phyloP scores from a whole-genome alignment of 2,113 vertebrate genomes.

The Lagopus muta region DNA sequence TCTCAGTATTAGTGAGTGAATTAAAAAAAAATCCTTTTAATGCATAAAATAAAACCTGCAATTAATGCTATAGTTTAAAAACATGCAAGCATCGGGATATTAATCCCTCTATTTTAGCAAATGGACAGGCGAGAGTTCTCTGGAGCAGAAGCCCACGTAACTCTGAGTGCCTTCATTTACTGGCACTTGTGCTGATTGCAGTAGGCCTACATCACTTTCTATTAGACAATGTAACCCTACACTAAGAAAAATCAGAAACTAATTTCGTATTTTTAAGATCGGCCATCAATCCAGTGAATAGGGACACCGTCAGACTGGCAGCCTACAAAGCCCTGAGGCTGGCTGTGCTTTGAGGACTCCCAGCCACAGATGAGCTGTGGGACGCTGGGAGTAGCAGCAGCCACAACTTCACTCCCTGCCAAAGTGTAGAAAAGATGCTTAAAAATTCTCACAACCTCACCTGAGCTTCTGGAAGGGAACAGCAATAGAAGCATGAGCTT shows the following conservation, averaged over 20 bases:
- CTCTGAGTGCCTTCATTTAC: neutral
- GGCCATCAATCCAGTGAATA: rapidly evolving
- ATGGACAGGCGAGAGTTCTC: too few relatives aligned
- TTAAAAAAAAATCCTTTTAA: neutral
- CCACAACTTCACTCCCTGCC: neutral
- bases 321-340: rapidly evolving
- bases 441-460: neutral
- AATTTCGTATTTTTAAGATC: rapidly evolving
- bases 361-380: neutral
- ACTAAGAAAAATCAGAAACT: rapidly evolving
- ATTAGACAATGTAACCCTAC: rapidly evolving
- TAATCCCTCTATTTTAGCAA: neutral
- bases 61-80: neutral
- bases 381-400: too few relatives aligned
- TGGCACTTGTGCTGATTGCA: rapidly evolving
- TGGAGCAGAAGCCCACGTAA: neutral
- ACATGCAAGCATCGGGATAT: neutral
- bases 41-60: neutral
- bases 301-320: too few relatives aligned
- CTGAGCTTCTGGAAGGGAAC: rapidly evolving
- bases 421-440: neutral
- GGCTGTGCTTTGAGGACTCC: neutral
- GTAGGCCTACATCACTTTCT: rapidly evolving
- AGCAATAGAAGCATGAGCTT: rapidly evolving
- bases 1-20: neutral